Base-by-base conservation (phyloP, 2,888 invertebrate species). In the Aspidapion aeneum region DNA sequence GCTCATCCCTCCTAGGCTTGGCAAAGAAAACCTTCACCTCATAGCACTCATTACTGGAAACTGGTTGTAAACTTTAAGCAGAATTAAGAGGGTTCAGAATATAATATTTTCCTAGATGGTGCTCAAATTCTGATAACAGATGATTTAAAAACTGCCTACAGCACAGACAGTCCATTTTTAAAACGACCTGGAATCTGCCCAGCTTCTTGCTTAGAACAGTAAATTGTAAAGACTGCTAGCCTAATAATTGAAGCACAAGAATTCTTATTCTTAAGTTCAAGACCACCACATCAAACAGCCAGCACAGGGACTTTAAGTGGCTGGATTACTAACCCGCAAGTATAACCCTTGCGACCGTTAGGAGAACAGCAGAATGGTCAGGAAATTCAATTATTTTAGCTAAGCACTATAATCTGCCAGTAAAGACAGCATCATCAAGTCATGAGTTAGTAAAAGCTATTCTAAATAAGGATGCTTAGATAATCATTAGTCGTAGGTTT, bases 281-380 rank as follows among this genome's bases (percentile, higher is more conserved):
- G 58, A 59, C 62, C 57, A 19, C 71, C 70, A 2, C 60, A 70
- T 51, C 60, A 59, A 35, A 17, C 20, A n/a, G 69, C 66, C 0
- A 35, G 5, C 12, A 35, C 35, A 35, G 12, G 5, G 3, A 35
- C 35, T 35, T 7, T 35, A 3, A 35, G 35, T 64, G 16, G 69
- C 1, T 73, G 70, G 73, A 64, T 70, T 12, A 71, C n/a, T 12
- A 70, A 63, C 19, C 57, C 16, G 66, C 60, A 1, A 48, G 70
- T 12, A 61, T 72, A 2, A 65, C 50, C 55, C 21, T 71, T 16
- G 65, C 69, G 1, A 50, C 57, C 1, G 71, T 72, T 17, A 62
- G 63, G 19, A 67, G 58, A 20, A 69, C 68, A 50, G 69, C 71
- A 9, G 71, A 69, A 3, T 72, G 71, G 71, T 58, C 71, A 2